Base-by-base conservation (phyloP, 2,797 vertebrate genomes). In the Pangasius krempfi region DNA sequence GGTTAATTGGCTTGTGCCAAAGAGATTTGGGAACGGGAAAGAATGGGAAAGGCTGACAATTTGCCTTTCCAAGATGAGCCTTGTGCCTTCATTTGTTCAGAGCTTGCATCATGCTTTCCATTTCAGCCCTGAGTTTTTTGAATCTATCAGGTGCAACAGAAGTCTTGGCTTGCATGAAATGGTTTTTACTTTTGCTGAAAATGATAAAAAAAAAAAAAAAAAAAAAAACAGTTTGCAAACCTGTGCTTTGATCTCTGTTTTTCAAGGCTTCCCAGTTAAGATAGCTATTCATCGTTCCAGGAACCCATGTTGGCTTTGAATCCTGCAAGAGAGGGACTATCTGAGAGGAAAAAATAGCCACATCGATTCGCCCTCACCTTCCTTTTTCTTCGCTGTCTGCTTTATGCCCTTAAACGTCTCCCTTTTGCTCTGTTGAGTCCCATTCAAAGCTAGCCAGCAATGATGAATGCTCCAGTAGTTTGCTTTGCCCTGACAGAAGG, bases 1-100 rank as follows among this genome's bases (percentile, higher is more conserved):
- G 88, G 92, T 94, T 95, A 96, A 96, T 96, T 95, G 95, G 94
- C 93, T 95, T 95, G 95, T 94, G 95, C 94, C 94, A 94, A 88
- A 72, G 93, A 94, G 93, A 93, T 90, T 92, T 89, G 88, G 90
- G 47, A 47, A 47, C 1, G 47, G 47, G 47, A 47, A 92, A 92
- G 89, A 66, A 87, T 86, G 88, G 85, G 89, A 90, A 91, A 90
- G 89, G 56, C 90, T 88, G n/a, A 13, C 44, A 52, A 84, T 68
- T 33, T 52, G 47, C 47, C 47, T 47, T 47, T 18, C 18, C 52
- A 84, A 54, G 47, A 52, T 6, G 25, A 84, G 27, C 62, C 16
- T 22, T 30, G 81, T 20, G 60, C 60, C 47, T 90, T 92, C 93
- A 93, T 94, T 95, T 94, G 93, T 93, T 93, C 92, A 93, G 93